Evolutionary conservation across 2,113 vertebrate species (phyloP), one percentile per base, ranked within the genome.

Genomic region (Benitochromis conjunctus): DNA sequence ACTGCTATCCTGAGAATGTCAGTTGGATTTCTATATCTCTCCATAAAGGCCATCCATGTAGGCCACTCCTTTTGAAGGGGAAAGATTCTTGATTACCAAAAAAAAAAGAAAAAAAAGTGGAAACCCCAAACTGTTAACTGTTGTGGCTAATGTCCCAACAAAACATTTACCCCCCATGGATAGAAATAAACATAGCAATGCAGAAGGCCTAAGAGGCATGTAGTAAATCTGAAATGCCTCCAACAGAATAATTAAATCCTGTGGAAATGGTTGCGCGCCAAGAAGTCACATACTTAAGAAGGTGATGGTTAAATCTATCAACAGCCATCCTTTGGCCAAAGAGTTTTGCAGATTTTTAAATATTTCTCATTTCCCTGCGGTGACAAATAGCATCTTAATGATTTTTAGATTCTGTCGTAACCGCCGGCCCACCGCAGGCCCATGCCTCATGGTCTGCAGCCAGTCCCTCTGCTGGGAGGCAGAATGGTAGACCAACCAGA

Each of bases 1-100:
- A 82, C 86, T 84, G 90, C 91, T 88, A 94, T 96, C 92, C 88
- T 48, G 89, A 92, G 91, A 95, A 96, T 96, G 92, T 85, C 90
- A 92, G 93, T 94, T 88, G 66, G 51, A 41, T 92, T 90, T 86
- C 89, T 89, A 57, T 93, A 89, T 90, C 87, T 87, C 87, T 86
- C 79, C 84, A 66, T 86, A 91, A 87, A 38, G 19, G 34, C 34
- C 34, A 81, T 31, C 34, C 34, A 81, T 31, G 77, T 53, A 60
- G 81, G 69, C 83, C 43, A 18, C 77, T 83, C 26, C 81, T 92
- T 66, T 90, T 92, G 81, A 93, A 86, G 83, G 66, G 81, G 54
- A 48, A 34, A 29, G 56, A 81, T 46, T 55, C 74, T 79, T 86
- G 74, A 91, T 87, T 93, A 71, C 21, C 60, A 13, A 13, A 86